phyloP scores from a whole-genome alignment of 2,113 vertebrate species.

The Numida meleagris region DNA sequence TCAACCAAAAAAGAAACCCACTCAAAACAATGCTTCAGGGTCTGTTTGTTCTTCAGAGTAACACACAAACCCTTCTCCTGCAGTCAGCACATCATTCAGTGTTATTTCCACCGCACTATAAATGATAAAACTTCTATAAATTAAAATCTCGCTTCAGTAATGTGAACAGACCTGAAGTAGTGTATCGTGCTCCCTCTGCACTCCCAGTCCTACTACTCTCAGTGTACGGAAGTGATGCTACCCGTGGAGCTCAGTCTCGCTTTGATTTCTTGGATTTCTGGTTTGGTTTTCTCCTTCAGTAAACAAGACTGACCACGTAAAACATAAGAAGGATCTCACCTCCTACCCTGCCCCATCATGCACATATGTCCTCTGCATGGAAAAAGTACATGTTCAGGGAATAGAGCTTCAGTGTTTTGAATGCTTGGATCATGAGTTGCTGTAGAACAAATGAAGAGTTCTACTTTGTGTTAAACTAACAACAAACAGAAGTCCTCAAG shows the following conservation, averaged over 20 bases:
- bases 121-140: neutral
- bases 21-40: neutral
- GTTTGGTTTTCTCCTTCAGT: neutral
- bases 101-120: neutral
- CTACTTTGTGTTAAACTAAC: neutral
- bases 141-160: constrained; percentile 43
- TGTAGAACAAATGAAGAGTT: neutral
- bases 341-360: rapidly evolving
- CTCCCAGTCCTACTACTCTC: neutral
- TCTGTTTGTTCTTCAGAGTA: neutral
- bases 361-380: neutral
- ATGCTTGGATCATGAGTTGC: neutral
- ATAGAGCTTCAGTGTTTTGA: neutral
- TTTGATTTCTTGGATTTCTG: neutral
- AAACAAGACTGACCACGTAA: neutral
- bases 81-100: neutral
- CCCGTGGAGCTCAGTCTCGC: neutral
- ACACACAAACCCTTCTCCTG: neutral
- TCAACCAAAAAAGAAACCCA: neutral
- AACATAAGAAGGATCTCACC: neutral
- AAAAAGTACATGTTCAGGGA: neutral
- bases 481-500: neutral
- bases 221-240: neutral
- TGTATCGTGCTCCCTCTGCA: neutral
- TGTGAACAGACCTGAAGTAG: neutral